Evolutionary conservation across 2,113 vertebrate genomes (phyloP).

Genomic region (Ceuthmochares aereus): DNA sequence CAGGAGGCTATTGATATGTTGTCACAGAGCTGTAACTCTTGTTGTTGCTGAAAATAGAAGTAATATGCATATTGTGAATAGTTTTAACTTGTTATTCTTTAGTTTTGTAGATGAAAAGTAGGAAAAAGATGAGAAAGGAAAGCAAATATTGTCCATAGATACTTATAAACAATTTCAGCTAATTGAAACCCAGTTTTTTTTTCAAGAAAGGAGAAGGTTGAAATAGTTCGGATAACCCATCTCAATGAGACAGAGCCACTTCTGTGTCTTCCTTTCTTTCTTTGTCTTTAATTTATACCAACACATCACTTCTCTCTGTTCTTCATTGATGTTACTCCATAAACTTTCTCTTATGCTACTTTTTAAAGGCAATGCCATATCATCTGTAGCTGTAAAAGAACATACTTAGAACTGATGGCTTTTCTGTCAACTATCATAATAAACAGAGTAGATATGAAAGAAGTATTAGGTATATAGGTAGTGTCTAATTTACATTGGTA

Average conservation of each 20-base stretch:
- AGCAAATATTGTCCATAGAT: not conserved
- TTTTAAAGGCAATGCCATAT: not conserved
- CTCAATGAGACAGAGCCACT: not conserved
- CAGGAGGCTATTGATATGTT: not conserved
- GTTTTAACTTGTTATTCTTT: not conserved
- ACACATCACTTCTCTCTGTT: not conserved
- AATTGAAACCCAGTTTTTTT: not conserved
- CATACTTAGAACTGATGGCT: not conserved
- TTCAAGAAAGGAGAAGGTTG: not conserved
- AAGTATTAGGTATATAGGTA: not conserved
- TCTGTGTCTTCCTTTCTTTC: not conserved
- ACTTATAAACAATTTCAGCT: not conserved
- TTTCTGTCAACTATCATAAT: not conserved
- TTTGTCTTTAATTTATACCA: not conserved
- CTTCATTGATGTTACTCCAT: not conserved
- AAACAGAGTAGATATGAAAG: not conserved
- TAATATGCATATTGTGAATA: not conserved
- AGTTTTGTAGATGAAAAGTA: not conserved
- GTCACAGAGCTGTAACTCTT: not conserved
- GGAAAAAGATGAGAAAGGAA: not conserved
- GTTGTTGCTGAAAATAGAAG: not conserved
- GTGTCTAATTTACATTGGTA: not conserved
- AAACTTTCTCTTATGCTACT: not conserved
- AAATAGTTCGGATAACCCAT: not conserved
- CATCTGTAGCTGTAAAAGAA: not conserved